Conservation (phyloP, 2,113 vertebrate genomes). For the Hemiscyllium ocellatum region DNA sequence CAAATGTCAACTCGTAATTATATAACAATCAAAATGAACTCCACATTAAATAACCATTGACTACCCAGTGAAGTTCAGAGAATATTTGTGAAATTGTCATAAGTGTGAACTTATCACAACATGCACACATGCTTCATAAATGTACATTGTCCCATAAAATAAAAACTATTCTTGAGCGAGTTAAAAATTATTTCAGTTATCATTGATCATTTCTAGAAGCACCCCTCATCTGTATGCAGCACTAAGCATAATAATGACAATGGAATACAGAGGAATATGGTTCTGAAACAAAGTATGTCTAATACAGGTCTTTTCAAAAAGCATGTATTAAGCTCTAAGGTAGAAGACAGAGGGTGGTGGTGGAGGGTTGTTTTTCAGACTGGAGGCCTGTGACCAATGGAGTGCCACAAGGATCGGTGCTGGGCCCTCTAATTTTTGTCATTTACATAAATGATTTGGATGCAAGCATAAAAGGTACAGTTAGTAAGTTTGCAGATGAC, state of each 20-base stretch:
- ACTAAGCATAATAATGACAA: too few species aligned
- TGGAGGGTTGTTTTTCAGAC: too few species aligned
- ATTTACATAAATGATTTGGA: too few species aligned
- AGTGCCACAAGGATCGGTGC: too few species aligned
- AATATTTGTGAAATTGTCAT: background rate
- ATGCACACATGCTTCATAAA: background rate
- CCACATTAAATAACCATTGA: background rate
- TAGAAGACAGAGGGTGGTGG: too few species aligned
- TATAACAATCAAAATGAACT: constrained; percentile 8
- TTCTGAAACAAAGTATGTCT: background rate
- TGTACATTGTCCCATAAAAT: background rate
- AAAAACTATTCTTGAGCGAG: background rate
- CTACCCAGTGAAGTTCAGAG: background rate
- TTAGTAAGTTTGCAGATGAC: too few species aligned
- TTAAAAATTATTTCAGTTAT: background rate
- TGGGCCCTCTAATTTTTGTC: too few species aligned
- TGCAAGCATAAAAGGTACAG: too few species aligned
- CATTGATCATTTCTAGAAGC: background rate
- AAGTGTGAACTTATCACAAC: background rate
- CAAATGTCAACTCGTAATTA: background rate
- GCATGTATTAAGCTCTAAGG: background rate
- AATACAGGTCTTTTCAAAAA: background rate
- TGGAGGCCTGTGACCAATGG: too few species aligned
- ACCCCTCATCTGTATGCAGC: background rate
- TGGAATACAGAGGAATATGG: too few species aligned